phyloP scores from a whole-genome alignment of 2,888 invertebrate genomes.

The Bhutanitis thaidina region DNA sequence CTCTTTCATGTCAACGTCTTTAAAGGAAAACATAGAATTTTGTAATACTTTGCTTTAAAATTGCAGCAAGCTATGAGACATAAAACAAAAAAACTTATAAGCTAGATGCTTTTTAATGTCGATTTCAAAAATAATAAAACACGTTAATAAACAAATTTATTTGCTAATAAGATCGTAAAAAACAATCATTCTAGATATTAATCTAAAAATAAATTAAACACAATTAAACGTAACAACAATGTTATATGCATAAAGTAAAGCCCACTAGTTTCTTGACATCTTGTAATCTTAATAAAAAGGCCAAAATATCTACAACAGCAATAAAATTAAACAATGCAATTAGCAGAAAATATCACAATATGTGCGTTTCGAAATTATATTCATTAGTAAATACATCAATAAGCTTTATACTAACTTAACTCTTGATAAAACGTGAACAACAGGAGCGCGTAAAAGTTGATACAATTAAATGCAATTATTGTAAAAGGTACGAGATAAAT shows the following conservation, averaged over 20 bases:
- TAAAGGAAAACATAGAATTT: too few relatives aligned
- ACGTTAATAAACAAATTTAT: slow-evolving; percentile 37
- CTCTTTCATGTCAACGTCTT: too few relatives aligned
- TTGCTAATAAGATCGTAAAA: slow-evolving; percentile 8
- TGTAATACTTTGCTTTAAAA: too few relatives aligned
- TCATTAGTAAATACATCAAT: background rate
- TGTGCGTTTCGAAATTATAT: background rate
- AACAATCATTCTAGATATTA: slow-evolving; percentile 1
- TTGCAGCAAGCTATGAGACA: too few relatives aligned
- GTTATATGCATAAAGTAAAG: background rate
- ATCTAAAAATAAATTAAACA: slow-evolving; percentile 11
- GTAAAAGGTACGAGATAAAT: background rate
- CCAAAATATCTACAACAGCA: slow-evolving; percentile 14
- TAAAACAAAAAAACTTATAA: too few relatives aligned
- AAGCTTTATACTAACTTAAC: background rate
- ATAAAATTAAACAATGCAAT: background rate
- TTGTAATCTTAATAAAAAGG: background rate
- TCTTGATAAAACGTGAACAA: background rate
- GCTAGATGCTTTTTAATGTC: too few relatives aligned
- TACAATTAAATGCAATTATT: slow-evolving; percentile 29
- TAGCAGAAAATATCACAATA: slow-evolving; percentile 15
- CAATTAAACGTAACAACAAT: slow-evolving; percentile 4
- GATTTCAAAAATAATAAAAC: slow-evolving; percentile 20
- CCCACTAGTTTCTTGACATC: background rate
- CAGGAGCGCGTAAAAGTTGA: background rate